phyloP scores from a whole-genome alignment of 1,140 invertebrate species.

The Bombyx mandarina region DNA sequence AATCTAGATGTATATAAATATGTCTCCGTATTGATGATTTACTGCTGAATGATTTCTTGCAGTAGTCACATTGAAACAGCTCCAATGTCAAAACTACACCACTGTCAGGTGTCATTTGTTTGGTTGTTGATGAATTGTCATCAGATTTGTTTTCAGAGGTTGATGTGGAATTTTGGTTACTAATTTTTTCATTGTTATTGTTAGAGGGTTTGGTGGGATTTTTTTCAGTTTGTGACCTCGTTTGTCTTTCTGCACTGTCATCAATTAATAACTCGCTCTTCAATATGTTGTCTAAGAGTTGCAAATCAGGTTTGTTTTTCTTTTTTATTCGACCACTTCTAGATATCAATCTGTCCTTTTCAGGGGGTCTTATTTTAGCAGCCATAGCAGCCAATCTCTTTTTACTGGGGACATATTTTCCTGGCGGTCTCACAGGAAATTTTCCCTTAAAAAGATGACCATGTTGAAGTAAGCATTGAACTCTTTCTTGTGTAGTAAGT shows the following conservation, averaged over 20 bases:
- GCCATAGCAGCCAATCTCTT: slow-evolving; percentile 9
- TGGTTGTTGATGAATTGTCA: slow-evolving; percentile 7
- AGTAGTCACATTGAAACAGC: slow-evolving; percentile 62
- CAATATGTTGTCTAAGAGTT: slow-evolving; percentile 40
- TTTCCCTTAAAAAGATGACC: slow-evolving; percentile 30
- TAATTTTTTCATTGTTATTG: slow-evolving; percentile 26
- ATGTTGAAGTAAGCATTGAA: slow-evolving; percentile 28
- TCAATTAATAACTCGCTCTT: slow-evolving; percentile 50
- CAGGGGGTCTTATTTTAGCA: slow-evolving; percentile 3
- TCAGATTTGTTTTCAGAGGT: slow-evolving; percentile 6
- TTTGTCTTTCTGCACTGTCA: slow-evolving; percentile 10
- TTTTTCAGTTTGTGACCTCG: slow-evolving; percentile 13
- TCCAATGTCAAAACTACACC: slow-evolving; percentile 15
- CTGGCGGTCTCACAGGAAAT: slow-evolving; percentile 17
- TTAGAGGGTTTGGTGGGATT: slow-evolving; percentile 15
- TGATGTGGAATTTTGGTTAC: slow-evolving; percentile 20
- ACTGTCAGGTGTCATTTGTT: slow-evolving; percentile 17
- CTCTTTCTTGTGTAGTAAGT: slow-evolving; percentile 27
- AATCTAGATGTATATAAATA: slow-evolving; percentile 72
- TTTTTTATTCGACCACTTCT: slow-evolving; percentile 36
- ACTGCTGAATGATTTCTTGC: slow-evolving; percentile 65
- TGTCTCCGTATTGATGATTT: slow-evolving; percentile 71
- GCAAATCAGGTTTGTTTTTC: slow-evolving; percentile 34
- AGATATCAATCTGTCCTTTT: slow-evolving; percentile 20
- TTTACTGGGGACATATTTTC: slow-evolving; percentile 12